Conservation (phyloP, 2,797 vertebrate genomes). For the Neostethus bicornis region DNA sequence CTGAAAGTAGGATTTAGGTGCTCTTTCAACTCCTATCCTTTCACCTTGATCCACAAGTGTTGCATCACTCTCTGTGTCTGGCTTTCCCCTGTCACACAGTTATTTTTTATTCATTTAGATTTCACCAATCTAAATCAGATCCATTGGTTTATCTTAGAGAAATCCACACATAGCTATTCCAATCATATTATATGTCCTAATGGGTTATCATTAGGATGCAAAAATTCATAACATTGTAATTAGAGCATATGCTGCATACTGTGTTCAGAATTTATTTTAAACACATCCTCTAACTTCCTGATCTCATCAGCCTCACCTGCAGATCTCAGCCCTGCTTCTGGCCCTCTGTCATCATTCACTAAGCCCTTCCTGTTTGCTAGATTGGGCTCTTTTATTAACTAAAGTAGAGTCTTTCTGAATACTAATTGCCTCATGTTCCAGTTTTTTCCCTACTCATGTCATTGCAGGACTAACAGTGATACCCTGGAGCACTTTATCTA, state of each 20-base stretch:
- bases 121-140: constrained; percentile 38
- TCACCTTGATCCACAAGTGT: constrained; percentile 72
- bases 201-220: constrained; percentile 36
- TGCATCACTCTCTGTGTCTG: constrained; percentile 40
- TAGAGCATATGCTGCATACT: constrained; percentile 11
- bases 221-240: constrained; percentile 36
- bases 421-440: constrained; percentile 73
- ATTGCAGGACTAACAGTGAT: constrained; percentile 60
- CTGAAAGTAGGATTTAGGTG: not conserved
- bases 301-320: constrained; percentile 32
- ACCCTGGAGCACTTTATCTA: constrained; percentile 62
- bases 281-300: constrained; percentile 30
- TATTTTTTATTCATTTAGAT: constrained; percentile 38
- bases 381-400: constrained; percentile 38
- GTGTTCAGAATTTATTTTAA: constrained; percentile 31
- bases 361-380: constrained; percentile 35
- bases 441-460: constrained; percentile 59
- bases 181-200: constrained; percentile 36
- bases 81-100: constrained; percentile 23
- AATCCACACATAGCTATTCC: constrained; percentile 19
- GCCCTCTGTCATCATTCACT: constrained; percentile 28
- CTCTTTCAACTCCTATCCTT: constrained; percentile 13
- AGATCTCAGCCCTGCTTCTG: constrained; percentile 31
- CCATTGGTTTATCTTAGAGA: constrained; percentile 35
- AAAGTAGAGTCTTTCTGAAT: constrained; percentile 70